Evolutionary conservation across 1,140 invertebrate species (phyloP), one percentile per base, ranked within the genome.

Genomic region (Sycophila sp.): DNA sequence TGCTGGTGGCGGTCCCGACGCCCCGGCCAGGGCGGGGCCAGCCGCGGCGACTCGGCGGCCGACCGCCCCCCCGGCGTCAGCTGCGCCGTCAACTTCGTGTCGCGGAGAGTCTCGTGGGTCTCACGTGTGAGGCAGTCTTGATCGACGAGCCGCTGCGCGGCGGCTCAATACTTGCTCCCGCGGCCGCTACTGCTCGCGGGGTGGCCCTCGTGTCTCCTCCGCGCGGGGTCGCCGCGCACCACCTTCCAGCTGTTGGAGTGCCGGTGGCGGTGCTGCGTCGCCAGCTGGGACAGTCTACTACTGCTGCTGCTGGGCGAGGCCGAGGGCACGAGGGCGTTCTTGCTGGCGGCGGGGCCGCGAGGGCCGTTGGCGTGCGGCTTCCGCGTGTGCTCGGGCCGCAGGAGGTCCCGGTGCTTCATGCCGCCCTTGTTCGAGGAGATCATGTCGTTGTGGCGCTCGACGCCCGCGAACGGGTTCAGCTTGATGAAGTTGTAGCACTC

Each of bases 401-500:
- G 32, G 1, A 24, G 3, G 19, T 56, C 24, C 7, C 58, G 76
- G 7, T 77, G 76, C 47, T 79, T 76, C 75, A 80, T 78, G 6
- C 79, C 81, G 40, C 76, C 77, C 74, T 78, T 80, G 69, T 81
- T 81, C 69, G 76, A 79, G 62, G 84, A 83, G 72, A 89, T 76
- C 55, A 83, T 77, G 51, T 77, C 78, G 79, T 89, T 89, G 78
- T 89, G 87, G 13, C 84, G 80, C 47, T 80, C 75, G 73, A 89
- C 88, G 74, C 83, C 81, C 72, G 85, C 85, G 53, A 81, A 81
- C 28, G 85, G 81, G 69, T 87, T 87, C 64, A 84, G 83, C 78
- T 89, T 88, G 40, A 89, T 81, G 82, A 88, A 88, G 74, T 87
- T 87, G 77, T 85, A 84, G 75, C 88, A 88, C 70, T 86, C 82